A percentile compares a stretch with the other conserved stretches of the same genome.
These are phyloP conservation scores for Pseudorasbora parva DNA, from an alignment of 2,113 vertebrate genomes.

Conservation along the genomic window DNA sequence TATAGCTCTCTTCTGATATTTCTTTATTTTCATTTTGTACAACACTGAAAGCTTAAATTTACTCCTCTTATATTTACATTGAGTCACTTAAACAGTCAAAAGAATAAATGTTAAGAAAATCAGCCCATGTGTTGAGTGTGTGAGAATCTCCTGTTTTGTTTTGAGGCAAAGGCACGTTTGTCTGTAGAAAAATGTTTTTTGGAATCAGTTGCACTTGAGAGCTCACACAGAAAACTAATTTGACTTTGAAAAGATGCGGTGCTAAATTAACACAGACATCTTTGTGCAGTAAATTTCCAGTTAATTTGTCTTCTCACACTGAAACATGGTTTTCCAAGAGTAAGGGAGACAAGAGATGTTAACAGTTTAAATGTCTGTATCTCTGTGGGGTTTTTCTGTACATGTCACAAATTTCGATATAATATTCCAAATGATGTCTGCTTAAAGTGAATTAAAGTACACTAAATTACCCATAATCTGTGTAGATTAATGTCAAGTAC, in stretches of 20 bases:
- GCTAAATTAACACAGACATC: conserved; percentile 17
- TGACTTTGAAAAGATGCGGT: conserved; percentile 16
- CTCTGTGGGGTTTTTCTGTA: too few species aligned
- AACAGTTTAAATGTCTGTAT: conserved; percentile 13
- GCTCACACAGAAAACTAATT: conserved; percentile 33
- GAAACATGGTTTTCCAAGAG: not conserved
- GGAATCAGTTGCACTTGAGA: not conserved
- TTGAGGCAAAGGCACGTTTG: conserved; percentile 17
- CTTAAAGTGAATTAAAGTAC: not conserved
- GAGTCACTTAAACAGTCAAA: not conserved
- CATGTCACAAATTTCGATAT: not conserved
- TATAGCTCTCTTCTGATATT: conserved; percentile 9
- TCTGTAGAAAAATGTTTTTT: not conserved
- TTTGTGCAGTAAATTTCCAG: conserved; percentile 20
- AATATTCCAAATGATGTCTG: too few species aligned
- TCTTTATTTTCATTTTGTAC: not conserved
- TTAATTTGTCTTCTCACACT: not conserved
- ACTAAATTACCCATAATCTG: not conserved
- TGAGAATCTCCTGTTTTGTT: not conserved
- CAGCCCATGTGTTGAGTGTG: not conserved
- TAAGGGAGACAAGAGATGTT: not conserved
- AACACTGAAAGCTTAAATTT: not conserved
- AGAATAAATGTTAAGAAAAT: not conserved
- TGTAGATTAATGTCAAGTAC: not conserved
- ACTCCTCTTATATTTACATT: conserved; percentile 14